Conservation (phyloP, 2,888 invertebrate genomes). For the Mythimna loreyi region DNA sequence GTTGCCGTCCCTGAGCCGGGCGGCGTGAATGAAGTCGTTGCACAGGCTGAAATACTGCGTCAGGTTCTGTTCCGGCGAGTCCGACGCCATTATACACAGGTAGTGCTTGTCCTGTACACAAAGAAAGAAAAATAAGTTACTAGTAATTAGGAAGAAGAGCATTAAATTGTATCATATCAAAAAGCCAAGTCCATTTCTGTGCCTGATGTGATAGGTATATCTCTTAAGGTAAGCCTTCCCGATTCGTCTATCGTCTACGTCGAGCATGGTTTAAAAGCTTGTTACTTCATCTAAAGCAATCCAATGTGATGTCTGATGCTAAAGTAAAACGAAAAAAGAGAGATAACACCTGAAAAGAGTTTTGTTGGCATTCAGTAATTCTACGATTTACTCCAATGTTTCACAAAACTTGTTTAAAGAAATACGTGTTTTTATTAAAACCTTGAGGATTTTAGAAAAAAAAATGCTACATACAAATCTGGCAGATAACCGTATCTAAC, state of each 20-base stretch:
- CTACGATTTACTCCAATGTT: no score
- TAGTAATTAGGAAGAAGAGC: background rate
- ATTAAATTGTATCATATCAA: background rate
- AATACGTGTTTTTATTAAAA: no score
- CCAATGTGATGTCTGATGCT: no score
- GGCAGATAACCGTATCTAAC: background rate
- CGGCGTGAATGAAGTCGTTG: constrained; percentile 99
- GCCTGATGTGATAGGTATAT: background rate
- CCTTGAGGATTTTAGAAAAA: no score
- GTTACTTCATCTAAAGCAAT: no score
- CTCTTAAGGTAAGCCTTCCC: no score
- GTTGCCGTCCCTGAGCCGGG: constrained; percentile 96
- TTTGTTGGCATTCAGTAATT: no score
- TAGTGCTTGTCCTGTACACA: constrained; percentile 97
- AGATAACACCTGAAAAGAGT: no score
- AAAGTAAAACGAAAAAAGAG: no score
- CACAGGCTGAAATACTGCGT: constrained; percentile 98
- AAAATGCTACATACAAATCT: background rate
- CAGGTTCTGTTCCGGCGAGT: constrained; percentile 98
- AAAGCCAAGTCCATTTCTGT: background rate
- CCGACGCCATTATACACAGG: constrained; percentile 98
- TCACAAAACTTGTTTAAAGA: no score
- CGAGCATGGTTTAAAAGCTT: no score
- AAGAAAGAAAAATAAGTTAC: constrained; percentile 58
- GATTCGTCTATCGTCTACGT: no score